phyloP scores from a whole-genome alignment of 2,797 vertebrate species.

The Myotis planiceps region DNA sequence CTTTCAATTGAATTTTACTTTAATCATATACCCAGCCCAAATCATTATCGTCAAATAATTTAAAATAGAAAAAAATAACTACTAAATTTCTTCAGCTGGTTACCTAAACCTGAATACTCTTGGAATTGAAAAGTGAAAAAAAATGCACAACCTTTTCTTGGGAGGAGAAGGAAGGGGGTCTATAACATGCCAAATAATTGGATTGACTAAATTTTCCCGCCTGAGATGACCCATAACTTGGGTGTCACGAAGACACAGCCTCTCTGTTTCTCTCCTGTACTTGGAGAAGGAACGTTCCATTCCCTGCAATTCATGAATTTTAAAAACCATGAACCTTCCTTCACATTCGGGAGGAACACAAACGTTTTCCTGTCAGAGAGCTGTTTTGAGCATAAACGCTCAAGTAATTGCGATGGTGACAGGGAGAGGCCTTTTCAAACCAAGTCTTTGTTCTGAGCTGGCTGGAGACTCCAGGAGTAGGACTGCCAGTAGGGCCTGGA shows the following conservation, averaged over 20 bases:
- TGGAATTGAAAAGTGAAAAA: background rate
- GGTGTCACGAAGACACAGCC: slow-evolving; percentile 71
- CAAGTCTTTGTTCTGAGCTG: slow-evolving; percentile 74
- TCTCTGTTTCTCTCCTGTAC: slow-evolving; percentile 70
- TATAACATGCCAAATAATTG: slow-evolving; percentile 46
- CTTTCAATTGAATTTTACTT: background rate
- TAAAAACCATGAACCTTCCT: slow-evolving; percentile 79
- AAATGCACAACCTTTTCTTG: background rate
- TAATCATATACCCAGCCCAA: background rate
- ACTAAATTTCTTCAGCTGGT: background rate
- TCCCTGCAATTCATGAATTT: slow-evolving; percentile 79
- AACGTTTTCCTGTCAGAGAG: slow-evolving; percentile 68
- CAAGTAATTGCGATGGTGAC: slow-evolving; percentile 58
- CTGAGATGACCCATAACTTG: slow-evolving; percentile 65
- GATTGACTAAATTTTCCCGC: slow-evolving; percentile 59
- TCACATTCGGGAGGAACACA: slow-evolving; percentile 72
- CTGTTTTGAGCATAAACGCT: slow-evolving; percentile 65
- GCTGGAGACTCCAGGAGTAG: slow-evolving; percentile 44
- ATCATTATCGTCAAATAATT: slow-evolving; percentile 20
- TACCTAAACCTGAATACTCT: background rate
- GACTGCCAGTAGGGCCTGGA: slow-evolving; percentile 39
- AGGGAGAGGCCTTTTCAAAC: slow-evolving; percentile 66
- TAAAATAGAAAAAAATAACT: slow-evolving; percentile 45
- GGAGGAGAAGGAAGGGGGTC: background rate
- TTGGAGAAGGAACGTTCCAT: slow-evolving; percentile 74